Conservation (phyloP, 2,888 invertebrate species). For the Notodonta ziczac region DNA sequence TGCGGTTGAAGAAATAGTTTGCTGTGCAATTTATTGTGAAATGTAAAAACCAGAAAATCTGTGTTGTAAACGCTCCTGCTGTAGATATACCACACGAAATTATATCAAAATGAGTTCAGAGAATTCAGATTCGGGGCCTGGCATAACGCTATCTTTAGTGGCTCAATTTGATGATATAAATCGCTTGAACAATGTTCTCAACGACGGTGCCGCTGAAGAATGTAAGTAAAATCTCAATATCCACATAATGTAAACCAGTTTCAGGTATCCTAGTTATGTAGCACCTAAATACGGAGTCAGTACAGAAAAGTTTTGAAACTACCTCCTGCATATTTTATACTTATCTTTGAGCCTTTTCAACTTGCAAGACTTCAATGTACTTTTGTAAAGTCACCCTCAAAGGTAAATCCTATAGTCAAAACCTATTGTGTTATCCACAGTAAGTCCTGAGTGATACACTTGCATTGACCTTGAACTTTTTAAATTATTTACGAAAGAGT, state of each 20-base stretch:
- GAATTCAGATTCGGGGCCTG: slow-evolving; percentile 68
- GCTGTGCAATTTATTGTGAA: slow-evolving; percentile 29
- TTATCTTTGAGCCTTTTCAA: no score
- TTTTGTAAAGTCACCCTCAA: background rate
- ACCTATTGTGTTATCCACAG: background rate
- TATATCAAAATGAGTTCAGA: slow-evolving; percentile 69
- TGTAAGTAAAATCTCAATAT: slow-evolving; percentile 77
- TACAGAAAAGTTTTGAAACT: background rate
- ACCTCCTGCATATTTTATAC: background rate
- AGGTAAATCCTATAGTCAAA: background rate
- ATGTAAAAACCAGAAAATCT: slow-evolving; percentile 31
- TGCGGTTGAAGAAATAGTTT: slow-evolving; percentile 23
- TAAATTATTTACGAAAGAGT: no score
- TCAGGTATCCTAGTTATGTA: background rate
- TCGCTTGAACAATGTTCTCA: slow-evolving; percentile 86
- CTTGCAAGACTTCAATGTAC: background rate
- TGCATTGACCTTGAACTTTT: background rate
- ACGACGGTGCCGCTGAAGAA: slow-evolving; percentile 88
- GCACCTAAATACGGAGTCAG: background rate
- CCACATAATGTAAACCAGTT: background rate
- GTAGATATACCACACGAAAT: slow-evolving; percentile 24
- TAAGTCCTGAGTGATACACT: background rate
- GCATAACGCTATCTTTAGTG: slow-evolving; percentile 84
- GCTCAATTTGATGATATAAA: slow-evolving; percentile 90
- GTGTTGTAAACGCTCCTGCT: slow-evolving; percentile 4